These are phyloP conservation scores for Acleris laterana DNA, from an alignment of 2,888 invertebrate genomes.

Conservation along the genomic window DNA sequence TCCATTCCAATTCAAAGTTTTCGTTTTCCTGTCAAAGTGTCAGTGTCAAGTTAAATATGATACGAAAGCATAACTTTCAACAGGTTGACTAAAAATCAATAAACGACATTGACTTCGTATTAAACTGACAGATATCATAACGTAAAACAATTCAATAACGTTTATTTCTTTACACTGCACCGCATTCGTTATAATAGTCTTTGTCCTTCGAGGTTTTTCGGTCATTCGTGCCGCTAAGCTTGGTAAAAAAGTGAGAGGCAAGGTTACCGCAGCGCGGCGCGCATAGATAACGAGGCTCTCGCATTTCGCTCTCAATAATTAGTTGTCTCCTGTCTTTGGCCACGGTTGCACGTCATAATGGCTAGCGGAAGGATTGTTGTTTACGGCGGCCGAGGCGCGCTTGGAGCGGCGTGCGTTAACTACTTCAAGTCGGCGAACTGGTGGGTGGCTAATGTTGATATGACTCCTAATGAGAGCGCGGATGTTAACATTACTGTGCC, in stretches of 20 bases:
- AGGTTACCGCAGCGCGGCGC: conserved; percentile 57
- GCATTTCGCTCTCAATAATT: conserved; percentile 32
- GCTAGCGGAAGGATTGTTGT: conserved; percentile 91
- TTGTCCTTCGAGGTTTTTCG: conserved; percentile 45
- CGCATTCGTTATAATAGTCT: conserved; percentile 15
- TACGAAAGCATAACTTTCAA: no score
- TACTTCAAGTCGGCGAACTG: conserved; percentile 95
- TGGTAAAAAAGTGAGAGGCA: conserved; percentile 70
- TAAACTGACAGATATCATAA: not conserved
- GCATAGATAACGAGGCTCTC: conserved; percentile 47
- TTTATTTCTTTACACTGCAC: conserved; percentile 16
- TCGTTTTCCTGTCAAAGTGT: no score
- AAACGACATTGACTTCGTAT: not conserved
- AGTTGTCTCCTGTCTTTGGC: conserved; percentile 52
- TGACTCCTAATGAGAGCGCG: conserved; percentile 92
- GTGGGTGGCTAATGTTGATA: conserved; percentile 96
- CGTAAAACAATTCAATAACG: conserved; percentile 8
- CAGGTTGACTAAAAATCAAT: conserved; percentile 22
- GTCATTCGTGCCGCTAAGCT: conserved; percentile 44
- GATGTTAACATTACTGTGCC: conserved; percentile 95
- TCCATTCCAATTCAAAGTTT: no score
- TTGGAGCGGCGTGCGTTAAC: conserved; percentile 94
- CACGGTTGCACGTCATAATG: conserved; percentile 68
- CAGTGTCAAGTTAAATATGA: no score
- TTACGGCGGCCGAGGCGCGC: conserved; percentile 98